These are phyloP conservation scores for Drosophila ercepeae DNA, from an alignment of 1,140 invertebrate genomes.

Conservation along the genomic window DNA sequence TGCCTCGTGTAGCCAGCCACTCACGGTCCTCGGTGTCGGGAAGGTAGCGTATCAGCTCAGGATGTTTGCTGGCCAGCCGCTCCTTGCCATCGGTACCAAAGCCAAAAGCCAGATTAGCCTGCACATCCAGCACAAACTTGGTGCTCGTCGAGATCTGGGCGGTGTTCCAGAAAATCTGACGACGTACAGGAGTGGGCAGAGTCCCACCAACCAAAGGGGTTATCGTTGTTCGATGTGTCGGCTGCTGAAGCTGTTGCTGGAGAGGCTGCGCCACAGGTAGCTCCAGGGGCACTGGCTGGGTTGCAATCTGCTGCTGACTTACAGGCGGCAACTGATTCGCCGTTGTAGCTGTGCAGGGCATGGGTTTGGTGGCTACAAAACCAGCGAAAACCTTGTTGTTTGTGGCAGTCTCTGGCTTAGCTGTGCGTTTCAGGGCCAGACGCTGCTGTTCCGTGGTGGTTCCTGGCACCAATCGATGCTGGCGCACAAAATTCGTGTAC, in stretches of 20 bases:
- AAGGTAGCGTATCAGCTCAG: constrained; percentile 79
- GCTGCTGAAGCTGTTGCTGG: constrained; percentile 27
- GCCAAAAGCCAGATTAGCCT: constrained; percentile 81
- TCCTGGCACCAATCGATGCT: constrained; percentile 36
- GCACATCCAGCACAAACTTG: constrained; percentile 80
- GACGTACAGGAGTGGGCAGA: constrained; percentile 62
- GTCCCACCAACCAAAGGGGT: constrained; percentile 49
- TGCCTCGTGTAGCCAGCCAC: constrained; percentile 71
- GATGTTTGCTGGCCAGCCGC: constrained; percentile 80
- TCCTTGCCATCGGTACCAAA: constrained; percentile 79
- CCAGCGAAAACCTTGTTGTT: constrained; percentile 42
- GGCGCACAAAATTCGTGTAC: constrained; percentile 73
- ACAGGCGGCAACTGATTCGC: constrained; percentile 19
- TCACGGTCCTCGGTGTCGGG: constrained; percentile 79
- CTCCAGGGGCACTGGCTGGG: constrained; percentile 12
- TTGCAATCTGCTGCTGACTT: constrained; percentile 18
- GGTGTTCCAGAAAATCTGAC: constrained; percentile 82
- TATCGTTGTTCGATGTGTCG: constrained; percentile 9
- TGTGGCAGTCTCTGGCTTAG: constrained; percentile 39
- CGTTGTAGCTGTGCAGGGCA: constrained; percentile 38
- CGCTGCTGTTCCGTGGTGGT: constrained; percentile 44
- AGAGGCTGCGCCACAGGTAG: constrained; percentile 13
- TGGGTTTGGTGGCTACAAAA: constrained; percentile 47
- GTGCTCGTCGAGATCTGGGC: constrained; percentile 75
- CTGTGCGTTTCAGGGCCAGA: constrained; percentile 65